These are phyloP conservation scores for Sylvilagus floridanus DNA, from an alignment of 2,797 vertebrate species.

Conservation along the genomic window DNA sequence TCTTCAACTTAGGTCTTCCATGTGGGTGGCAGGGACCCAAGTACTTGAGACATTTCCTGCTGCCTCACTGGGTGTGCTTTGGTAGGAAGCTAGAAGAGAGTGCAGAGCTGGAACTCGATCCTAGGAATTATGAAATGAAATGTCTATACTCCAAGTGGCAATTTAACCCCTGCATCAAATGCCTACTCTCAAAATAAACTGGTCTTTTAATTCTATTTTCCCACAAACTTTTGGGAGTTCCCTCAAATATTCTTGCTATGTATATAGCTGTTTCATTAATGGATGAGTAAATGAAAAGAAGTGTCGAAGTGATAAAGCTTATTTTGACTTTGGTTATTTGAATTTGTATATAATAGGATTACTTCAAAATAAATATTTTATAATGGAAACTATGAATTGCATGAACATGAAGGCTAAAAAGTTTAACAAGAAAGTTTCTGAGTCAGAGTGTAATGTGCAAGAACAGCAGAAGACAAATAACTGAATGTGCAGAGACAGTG, in stretches of 20 bases:
- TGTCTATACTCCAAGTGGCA: too few relatives aligned
- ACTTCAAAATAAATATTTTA: background rate
- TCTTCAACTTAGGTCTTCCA: too few relatives aligned
- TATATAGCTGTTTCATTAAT: background rate
- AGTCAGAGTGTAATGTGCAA: background rate
- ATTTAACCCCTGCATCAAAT: too few relatives aligned
- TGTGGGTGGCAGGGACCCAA: too few relatives aligned
- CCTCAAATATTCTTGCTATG: background rate
- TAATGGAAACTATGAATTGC: background rate
- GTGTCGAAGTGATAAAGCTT: background rate
- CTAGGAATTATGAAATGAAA: too few relatives aligned
- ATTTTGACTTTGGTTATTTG: background rate
- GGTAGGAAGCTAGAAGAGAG: too few relatives aligned
- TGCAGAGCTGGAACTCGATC: too few relatives aligned
- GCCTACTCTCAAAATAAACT: too few relatives aligned
- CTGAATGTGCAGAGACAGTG: background rate
- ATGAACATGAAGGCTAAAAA: background rate
- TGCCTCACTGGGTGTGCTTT: too few relatives aligned
- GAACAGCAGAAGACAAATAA: background rate
- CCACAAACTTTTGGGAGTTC: too few relatives aligned
- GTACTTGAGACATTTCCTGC: too few relatives aligned
- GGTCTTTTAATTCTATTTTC: too few relatives aligned
- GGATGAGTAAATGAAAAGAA: background rate
- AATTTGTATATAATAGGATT: background rate
- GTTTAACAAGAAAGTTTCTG: background rate